Evolutionary conservation across 2,113 vertebrate genomes (phyloP).

Genomic region (Centrocercus urophasianus): DNA sequence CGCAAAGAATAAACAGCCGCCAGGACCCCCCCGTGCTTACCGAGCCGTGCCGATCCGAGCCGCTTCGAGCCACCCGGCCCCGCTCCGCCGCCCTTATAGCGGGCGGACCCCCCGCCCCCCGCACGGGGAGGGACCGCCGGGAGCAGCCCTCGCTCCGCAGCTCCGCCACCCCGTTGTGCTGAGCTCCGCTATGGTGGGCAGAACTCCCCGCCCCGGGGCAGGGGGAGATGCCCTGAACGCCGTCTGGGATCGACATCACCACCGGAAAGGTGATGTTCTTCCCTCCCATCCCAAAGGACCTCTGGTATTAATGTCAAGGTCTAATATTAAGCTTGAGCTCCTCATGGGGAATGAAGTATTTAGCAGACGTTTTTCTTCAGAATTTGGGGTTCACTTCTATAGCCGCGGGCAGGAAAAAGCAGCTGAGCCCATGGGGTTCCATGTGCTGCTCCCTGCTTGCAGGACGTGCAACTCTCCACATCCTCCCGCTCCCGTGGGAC

Average conservation of each 20-base stretch:
- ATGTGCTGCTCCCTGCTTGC: fast-evolving
- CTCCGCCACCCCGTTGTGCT: not conserved
- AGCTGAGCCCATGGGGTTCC: no score
- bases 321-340: not conserved
- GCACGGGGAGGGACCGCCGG: not conserved
- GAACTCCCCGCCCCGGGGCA: not conserved
- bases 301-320: not conserved
- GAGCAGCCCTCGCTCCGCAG: not conserved
- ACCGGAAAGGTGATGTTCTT: not conserved
- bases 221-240: not conserved
- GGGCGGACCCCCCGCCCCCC: not conserved
- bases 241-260: no score
- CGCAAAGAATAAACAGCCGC: not conserved
- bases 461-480: fast-evolving
- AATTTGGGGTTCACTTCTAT: not conserved
- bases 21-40: not conserved
- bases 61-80: no score
- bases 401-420: not conserved
- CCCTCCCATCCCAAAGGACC: not conserved
- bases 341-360: not conserved
- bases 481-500: not conserved
- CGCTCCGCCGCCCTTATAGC: not conserved
- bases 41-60: no score
- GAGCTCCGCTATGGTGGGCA: no score
- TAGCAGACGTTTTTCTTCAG: not conserved